These are phyloP conservation scores for Mizuhopecten yessoensis DNA, from an alignment of 1,140 invertebrate species.

Conservation along the genomic window DNA sequence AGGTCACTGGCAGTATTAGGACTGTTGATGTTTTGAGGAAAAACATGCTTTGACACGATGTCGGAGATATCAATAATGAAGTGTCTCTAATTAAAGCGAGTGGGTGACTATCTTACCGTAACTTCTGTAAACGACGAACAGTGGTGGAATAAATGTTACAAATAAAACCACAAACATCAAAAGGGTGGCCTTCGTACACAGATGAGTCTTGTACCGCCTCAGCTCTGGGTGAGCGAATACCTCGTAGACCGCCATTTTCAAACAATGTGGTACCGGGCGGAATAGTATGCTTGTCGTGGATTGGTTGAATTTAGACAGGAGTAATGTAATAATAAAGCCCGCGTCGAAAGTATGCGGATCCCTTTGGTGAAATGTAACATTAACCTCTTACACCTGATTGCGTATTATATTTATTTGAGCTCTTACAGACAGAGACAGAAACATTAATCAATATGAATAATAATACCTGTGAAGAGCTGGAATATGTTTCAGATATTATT, in stretches of 20 bases:
- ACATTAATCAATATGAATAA: too few species aligned
- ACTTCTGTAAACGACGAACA: slow-evolving; percentile 82
- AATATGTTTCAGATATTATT: too few species aligned
- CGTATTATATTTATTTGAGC: too few species aligned
- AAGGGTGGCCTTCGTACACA: slow-evolving; percentile 82
- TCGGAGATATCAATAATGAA: neutral
- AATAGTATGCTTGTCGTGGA: neutral
- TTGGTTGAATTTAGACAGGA: neutral
- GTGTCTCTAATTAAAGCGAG: neutral
- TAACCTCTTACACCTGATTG: too few species aligned
- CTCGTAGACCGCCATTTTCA: slow-evolving; percentile 83
- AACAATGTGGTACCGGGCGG: slow-evolving; percentile 73
- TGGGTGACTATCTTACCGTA: slow-evolving; percentile 75
- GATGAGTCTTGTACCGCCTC: slow-evolving; percentile 79
- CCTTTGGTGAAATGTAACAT: too few species aligned
- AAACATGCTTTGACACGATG: slow-evolving; percentile 20
- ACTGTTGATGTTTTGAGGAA: neutral
- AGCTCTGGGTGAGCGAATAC: slow-evolving; percentile 81
- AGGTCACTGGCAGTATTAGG: too few species aligned
- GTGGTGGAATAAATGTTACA: slow-evolving; percentile 81
- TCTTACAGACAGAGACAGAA: too few species aligned
- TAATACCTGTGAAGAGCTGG: too few species aligned
- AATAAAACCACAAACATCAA: slow-evolving; percentile 77
- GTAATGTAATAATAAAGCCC: neutral
- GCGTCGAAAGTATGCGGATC: too few species aligned